phyloP scores from a whole-genome alignment of 2,797 vertebrate species.

The Danio tinwini region DNA sequence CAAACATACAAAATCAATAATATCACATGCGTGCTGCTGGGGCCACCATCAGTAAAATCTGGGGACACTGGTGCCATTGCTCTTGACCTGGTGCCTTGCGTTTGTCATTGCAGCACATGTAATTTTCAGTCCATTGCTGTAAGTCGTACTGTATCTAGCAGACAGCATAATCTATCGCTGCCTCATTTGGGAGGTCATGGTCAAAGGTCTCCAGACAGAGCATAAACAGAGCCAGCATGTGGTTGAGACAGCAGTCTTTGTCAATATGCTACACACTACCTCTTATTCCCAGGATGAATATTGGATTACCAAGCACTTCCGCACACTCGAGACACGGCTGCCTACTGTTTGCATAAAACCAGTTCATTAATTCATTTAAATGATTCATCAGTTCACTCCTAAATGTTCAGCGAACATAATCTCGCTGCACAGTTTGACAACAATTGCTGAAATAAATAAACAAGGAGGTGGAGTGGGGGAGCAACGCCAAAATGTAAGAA shows the following conservation, averaged over 20 bases:
- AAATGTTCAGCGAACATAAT: constrained; percentile 31
- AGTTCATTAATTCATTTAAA: constrained; percentile 46
- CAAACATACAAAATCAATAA: no score
- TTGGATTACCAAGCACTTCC: constrained; percentile 37
- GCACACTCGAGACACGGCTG: background rate
- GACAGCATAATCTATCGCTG: background rate
- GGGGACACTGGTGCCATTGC: no score
- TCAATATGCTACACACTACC: constrained; percentile 31
- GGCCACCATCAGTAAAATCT: no score
- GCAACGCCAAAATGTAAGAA: constrained; percentile 16
- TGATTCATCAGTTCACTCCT: constrained; percentile 37
- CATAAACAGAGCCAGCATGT: constrained; percentile 52
- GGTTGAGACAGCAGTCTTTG: constrained; percentile 24
- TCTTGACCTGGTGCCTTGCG: background rate
- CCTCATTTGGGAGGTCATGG: constrained; percentile 20
- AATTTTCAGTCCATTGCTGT: background rate
- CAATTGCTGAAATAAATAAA: constrained; percentile 12
- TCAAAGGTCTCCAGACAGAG: constrained; percentile 28
- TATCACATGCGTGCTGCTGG: no score
- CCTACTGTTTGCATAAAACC: constrained; percentile 38
- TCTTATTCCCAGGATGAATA: constrained; percentile 17
- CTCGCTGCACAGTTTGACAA: constrained; percentile 28
- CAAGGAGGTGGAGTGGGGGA: background rate
- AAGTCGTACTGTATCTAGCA: constrained; percentile 7
- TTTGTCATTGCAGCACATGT: background rate